phyloP scores from a whole-genome alignment of 2,113 vertebrate species.

The Osmerus eperlanus region DNA sequence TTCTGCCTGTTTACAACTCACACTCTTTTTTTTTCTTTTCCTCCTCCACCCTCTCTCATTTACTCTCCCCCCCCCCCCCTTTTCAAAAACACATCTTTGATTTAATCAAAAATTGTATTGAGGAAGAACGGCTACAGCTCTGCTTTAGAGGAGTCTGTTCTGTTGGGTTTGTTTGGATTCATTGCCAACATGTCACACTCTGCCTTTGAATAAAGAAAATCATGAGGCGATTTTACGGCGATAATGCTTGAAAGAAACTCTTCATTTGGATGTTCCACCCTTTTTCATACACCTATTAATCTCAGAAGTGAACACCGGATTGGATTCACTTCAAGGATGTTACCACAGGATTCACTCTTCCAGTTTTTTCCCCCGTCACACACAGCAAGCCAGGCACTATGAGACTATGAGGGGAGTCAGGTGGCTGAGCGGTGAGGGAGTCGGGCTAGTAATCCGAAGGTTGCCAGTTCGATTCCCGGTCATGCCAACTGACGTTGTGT shows the following conservation, averaged over 20 bases:
- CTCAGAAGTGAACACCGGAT: no score
- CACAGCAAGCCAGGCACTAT: no score
- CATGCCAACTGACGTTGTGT: no score
- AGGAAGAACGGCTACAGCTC: slow-evolving; percentile 62
- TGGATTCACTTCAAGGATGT: no score
- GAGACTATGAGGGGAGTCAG: no score
- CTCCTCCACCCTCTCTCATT: slow-evolving; percentile 22
- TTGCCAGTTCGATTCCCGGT: no score
- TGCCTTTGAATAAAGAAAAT: slow-evolving; percentile 20
- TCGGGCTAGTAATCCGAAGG: no score
- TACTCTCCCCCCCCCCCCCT: background rate
- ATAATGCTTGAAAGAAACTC: background rate
- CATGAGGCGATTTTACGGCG: slow-evolving; percentile 7
- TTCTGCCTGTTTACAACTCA: slow-evolving; percentile 78
- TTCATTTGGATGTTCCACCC: no score
- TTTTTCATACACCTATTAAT: no score
- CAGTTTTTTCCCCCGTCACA: no score
- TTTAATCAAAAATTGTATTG: slow-evolving; percentile 87
- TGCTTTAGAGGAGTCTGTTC: slow-evolving; percentile 1
- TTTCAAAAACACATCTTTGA: slow-evolving; percentile 73
- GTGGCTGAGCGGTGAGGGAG: no score
- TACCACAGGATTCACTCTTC: no score
- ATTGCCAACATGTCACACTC: slow-evolving; percentile 7
- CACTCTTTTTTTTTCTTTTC: slow-evolving; percentile 61
- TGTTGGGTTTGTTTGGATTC: slow-evolving; percentile 14